phyloP scores from a whole-genome alignment of 2,797 vertebrate species.

The Dipus sagitta region DNA sequence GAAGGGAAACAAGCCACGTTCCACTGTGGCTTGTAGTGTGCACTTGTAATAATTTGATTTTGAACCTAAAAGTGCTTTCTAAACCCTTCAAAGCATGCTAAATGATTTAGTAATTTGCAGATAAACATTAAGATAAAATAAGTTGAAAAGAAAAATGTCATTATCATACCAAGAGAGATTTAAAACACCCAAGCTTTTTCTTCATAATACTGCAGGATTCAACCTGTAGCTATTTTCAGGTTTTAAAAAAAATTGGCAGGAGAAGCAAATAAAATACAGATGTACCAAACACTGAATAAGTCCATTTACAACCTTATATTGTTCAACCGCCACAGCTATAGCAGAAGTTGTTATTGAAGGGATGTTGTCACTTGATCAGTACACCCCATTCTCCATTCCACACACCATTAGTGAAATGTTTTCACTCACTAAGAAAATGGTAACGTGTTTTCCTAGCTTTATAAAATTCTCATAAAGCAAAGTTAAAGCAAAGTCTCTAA shows the following conservation, averaged over 20 bases:
- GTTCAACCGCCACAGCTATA: neutral
- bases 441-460: neutral
- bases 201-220: constrained; percentile 54
- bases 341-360: neutral
- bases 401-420: neutral
- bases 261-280: constrained; percentile 27
- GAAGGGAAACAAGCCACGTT: neutral
- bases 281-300: neutral
- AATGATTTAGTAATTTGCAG: constrained; percentile 58
- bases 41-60: neutral
- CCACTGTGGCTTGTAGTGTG: accelerated
- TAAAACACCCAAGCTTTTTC: constrained; percentile 35
- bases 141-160: constrained; percentile 17
- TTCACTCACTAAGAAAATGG: constrained; percentile 44
- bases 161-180: constrained; percentile 52
- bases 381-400: neutral
- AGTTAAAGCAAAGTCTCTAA: constrained; percentile 10
- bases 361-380: neutral
- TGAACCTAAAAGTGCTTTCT: constrained; percentile 23
- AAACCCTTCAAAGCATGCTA: constrained; percentile 54
- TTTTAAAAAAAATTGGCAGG: neutral
- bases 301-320: neutral
- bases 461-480: constrained; percentile 38
- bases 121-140: constrained; percentile 61
- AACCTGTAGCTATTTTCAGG: neutral